Base-by-base conservation (phyloP, 1,140 invertebrate species). In the Caenorhabditis latens region DNA sequence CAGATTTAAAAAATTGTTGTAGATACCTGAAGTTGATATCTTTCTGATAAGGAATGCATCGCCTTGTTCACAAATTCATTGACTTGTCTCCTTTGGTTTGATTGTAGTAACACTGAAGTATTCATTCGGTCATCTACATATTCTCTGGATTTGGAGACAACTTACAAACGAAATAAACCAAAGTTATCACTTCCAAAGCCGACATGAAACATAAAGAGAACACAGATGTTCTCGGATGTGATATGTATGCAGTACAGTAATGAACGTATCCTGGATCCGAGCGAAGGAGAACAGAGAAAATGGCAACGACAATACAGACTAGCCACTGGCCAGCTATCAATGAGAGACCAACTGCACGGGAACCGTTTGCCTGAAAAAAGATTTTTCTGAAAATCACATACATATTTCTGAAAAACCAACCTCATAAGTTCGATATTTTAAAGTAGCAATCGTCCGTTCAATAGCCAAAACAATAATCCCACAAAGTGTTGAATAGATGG, bases 21-120 rank as follows among this genome's bases (percentile, higher is more conserved):
- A 8, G n/a, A 13, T n/a, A 84, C 86, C 75, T 83, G 58, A 11
- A 87, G 46, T 83, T 87, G 86, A 83, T 87, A 87, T 50, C 86
- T 42, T 57, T 87, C 86, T 3, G 86, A 83, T 32, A 87, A 53
- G 13, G 86, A 61, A 55, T 87, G 86, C 75, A 83, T 65, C 9
- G 86, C 86, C 19, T 83, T 83, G 46, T 87, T 87, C 53, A 87
- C 86, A 53, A 87, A 87, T 46, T 87, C 86, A 42, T 48, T 61
- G 9, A 87, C 86, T 50, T 87, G 75, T n/a, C 75, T 42, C 14
- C 61, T 32, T 61, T 83, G 75, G n/a, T 83, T 83, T 42, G 71
- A 87, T 21, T 83, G 85, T 21, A 86, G 67, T 19, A 79, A 61
- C 8, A 86, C 67, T 43, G 7, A 5, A 58, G 55, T 8, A 53